phyloP scores from a whole-genome alignment of 2,113 vertebrate genomes.

The Gnathonemus longibarbis region DNA sequence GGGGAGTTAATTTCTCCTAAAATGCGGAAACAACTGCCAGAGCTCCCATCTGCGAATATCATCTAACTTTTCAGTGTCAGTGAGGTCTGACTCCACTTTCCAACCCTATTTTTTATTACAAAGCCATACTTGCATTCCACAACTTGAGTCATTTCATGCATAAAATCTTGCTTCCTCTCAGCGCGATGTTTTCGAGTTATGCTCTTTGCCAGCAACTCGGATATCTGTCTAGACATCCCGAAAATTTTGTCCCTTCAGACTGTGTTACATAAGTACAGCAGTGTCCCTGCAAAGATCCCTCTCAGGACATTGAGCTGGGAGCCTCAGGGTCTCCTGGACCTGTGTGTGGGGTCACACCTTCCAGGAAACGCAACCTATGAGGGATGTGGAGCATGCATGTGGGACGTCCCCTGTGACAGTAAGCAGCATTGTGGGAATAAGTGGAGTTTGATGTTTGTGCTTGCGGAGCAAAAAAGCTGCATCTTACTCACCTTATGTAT shows the following conservation, averaged over 20 bases:
- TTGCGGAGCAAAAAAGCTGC: too few relatives aligned
- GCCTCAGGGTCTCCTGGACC: neutral
- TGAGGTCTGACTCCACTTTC: neutral
- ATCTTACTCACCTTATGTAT: neutral
- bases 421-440: neutral
- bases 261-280: neutral
- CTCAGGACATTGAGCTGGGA: neutral
- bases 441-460: neutral
- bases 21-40: neutral
- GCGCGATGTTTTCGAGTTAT: neutral
- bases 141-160: neutral
- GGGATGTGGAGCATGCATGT: neutral
- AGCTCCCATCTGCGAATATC: neutral
- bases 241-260: slow-evolving; percentile 5
- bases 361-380: neutral
- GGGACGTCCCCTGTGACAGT: neutral
- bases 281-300: neutral
- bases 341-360: neutral
- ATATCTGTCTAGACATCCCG: slow-evolving; percentile 4
- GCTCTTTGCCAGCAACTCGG: neutral
- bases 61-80: neutral
- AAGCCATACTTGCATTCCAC: neutral
- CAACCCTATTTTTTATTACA: neutral
- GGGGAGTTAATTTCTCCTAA: neutral
- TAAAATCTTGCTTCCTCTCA: neutral